These are phyloP conservation scores for Trichoplusia ni DNA, from an alignment of 1,140 invertebrate species.

Conservation along the genomic window DNA sequence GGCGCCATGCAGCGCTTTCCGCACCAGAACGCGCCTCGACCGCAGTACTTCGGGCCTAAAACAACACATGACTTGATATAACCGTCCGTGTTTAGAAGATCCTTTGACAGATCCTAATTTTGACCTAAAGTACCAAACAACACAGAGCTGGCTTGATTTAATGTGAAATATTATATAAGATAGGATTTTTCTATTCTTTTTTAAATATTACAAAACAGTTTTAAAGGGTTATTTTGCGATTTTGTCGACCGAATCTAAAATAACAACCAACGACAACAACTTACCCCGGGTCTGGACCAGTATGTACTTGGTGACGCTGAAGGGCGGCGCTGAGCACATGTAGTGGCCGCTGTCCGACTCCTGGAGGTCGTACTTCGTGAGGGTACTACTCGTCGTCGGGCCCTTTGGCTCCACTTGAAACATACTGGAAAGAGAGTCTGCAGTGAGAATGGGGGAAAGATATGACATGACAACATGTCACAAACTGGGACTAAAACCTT, in stretches of 20 bases:
- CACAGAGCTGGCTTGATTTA: too few species aligned
- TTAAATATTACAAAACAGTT: too few species aligned
- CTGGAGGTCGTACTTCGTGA: slow-evolving; percentile 46
- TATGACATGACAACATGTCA: too few species aligned
- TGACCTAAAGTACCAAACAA: too few species aligned
- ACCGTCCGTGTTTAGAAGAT: too few species aligned
- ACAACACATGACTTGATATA: neutral
- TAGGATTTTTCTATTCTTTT: too few species aligned
- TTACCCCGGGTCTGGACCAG: slow-evolving; percentile 59
- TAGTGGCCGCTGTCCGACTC: slow-evolving; percentile 66
- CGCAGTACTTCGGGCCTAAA: slow-evolving; percentile 49
- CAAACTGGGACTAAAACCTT: too few species aligned
- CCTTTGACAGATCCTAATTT: too few species aligned
- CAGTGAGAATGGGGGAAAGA: neutral
- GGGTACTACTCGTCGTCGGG: slow-evolving; percentile 37
- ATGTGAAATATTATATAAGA: too few species aligned
- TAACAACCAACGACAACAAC: too few species aligned
- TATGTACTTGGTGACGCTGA: slow-evolving; percentile 66
- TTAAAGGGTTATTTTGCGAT: too few species aligned
- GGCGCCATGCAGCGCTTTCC: slow-evolving; percentile 62
- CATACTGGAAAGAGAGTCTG: slow-evolving; percentile 50
- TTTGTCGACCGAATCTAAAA: too few species aligned
- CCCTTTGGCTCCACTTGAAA: slow-evolving; percentile 45
- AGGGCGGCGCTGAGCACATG: slow-evolving; percentile 67
- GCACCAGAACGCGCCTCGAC: slow-evolving; percentile 64